Conservation (phyloP, 2,888 invertebrate genomes). For the Andrena praecox region DNA sequence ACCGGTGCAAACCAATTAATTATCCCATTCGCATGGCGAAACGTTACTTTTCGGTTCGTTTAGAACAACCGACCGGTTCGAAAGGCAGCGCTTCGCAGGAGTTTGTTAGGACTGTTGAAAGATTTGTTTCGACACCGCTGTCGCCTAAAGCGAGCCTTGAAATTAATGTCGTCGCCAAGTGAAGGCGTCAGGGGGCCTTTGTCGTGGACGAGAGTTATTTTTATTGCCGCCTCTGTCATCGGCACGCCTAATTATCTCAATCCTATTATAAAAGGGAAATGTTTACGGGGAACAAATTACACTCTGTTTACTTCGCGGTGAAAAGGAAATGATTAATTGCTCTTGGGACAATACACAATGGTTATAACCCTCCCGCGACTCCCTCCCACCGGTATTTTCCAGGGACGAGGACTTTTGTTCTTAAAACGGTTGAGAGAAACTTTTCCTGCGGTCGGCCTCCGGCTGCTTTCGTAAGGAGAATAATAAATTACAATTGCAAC, state of each 20-base stretch:
- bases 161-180: slow-evolving; percentile 23
- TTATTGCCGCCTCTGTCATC: background rate
- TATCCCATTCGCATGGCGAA: slow-evolving; percentile 13
- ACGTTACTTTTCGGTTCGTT: slow-evolving; percentile 4
- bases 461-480: slow-evolving; percentile 50
- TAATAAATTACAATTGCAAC: slow-evolving; percentile 69
- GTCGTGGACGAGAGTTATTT: background rate
- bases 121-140: background rate
- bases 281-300: slow-evolving; percentile 39
- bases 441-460: slow-evolving; percentile 47
- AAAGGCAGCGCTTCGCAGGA: background rate
- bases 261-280: slow-evolving; percentile 28
- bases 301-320: background rate
- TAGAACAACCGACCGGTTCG: slow-evolving; percentile 14
- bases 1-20: background rate
- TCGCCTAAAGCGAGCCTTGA: background rate
- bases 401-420: slow-evolving; percentile 57
- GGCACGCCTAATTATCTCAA: slow-evolving; percentile 48
- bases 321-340: slow-evolving; percentile 58
- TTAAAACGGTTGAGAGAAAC: slow-evolving; percentile 53
- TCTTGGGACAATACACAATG: slow-evolving; percentile 35
- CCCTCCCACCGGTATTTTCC: slow-evolving; percentile 6
- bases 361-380: background rate
- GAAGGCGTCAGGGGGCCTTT: background rate
- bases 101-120: slow-evolving; percentile 27